Percentiles rank a stretch among this genome's conserved stretches.
Evolutionary conservation across 1,140 invertebrate species (phyloP).

Genomic region (Drosophila pallidifrons): DNA sequence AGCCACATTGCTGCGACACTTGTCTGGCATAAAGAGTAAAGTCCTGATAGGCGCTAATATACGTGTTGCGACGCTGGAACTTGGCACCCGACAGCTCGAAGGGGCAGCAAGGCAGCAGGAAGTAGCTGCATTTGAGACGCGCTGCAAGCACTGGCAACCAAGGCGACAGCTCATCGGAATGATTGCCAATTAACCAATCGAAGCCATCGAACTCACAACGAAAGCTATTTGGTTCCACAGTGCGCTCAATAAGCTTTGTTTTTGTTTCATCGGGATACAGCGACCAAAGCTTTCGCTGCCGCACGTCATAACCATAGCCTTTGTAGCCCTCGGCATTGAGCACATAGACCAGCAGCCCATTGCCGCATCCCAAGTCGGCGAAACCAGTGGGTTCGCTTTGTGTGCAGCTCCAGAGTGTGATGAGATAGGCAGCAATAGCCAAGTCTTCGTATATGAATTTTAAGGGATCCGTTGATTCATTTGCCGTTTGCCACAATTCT

Average conservation of each 20-base stretch:
- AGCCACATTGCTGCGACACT: slow-evolving; percentile 91
- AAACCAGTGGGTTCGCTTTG: slow-evolving; percentile 87
- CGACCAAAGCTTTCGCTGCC: slow-evolving; percentile 96
- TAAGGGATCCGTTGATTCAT: slow-evolving; percentile 94
- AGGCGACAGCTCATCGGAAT: slow-evolving; percentile 98
- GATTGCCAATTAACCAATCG: slow-evolving; percentile 99
- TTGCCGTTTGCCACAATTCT: slow-evolving; percentile 88
- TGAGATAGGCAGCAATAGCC: slow-evolving; percentile 96
- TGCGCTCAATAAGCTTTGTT: slow-evolving; percentile 86
- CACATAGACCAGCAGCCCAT: slow-evolving; percentile 97
- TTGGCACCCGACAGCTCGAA: slow-evolving; percentile 96
- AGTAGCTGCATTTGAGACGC: slow-evolving; percentile 90
- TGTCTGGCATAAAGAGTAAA: slow-evolving; percentile 92
- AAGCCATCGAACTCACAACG: slow-evolving; percentile 89
- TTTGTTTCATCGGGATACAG: slow-evolving; percentile 87
- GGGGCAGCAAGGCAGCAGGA: slow-evolving; percentile 97
- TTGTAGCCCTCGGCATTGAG: slow-evolving; percentile 92
- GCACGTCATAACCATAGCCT: slow-evolving; percentile 96
- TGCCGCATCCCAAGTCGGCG: slow-evolving; percentile 98
- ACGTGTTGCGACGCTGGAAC: slow-evolving; percentile 89
- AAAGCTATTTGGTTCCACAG: slow-evolving; percentile 90
- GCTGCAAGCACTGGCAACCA: slow-evolving; percentile 98
- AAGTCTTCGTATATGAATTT: slow-evolving; percentile 99
- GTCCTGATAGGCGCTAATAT: slow-evolving; percentile 91
- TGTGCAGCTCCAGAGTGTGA: slow-evolving; percentile 90